Base-by-base conservation (phyloP, 2,113 vertebrate species). In the Myotis davidii region DNA sequence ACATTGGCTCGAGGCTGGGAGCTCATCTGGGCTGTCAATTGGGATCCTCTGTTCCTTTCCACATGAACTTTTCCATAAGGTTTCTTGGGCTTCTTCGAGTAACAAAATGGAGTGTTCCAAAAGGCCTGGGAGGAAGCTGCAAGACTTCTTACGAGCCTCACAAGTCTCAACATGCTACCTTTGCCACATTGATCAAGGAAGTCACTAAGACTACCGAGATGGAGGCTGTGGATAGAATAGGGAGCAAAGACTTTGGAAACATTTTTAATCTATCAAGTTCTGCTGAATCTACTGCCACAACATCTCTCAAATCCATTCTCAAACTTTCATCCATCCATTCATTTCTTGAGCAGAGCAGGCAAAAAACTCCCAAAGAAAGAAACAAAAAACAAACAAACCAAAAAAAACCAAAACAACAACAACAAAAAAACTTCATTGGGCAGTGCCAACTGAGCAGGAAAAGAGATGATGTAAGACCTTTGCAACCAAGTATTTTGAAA, bases 81-180 rank as follows among this genome's bases (percentile, higher is more conserved):
- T 85, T 92, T 90, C 42, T 50, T 59, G 59, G 77, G 16, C n/a
- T 69, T 91, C 78, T 54, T 95, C 84, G 21, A 70, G 18, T 56
- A 34, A 77, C 5, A 73, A 59, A 17, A n/a, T 27, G 1, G 25
- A 61, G 12, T 77, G 3, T 72, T 76, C 17, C 20, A 77, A 32
- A 34, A 92, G 21, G 39, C 17, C n/a, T 10, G 67, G 23, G 39
- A 85, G 0, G 64, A 74, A 85, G 85, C 42, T 23, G 1, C 6
- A 65, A 50, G 37, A 14, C 42, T 61, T 52, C 59, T 78, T 52
- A 61, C 16, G 54, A 73, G 34, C 2, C 7, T 59, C 48, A 87
- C 0, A 0, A 67, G 2, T 83, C 3, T 64, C 29, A 91, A 54
- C 48, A 42, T 59, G 21, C 23, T 9, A 25, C 29, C 29, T 52